Base-by-base conservation (phyloP, 2,888 invertebrate genomes). In the Hyppa rectilinea region DNA sequence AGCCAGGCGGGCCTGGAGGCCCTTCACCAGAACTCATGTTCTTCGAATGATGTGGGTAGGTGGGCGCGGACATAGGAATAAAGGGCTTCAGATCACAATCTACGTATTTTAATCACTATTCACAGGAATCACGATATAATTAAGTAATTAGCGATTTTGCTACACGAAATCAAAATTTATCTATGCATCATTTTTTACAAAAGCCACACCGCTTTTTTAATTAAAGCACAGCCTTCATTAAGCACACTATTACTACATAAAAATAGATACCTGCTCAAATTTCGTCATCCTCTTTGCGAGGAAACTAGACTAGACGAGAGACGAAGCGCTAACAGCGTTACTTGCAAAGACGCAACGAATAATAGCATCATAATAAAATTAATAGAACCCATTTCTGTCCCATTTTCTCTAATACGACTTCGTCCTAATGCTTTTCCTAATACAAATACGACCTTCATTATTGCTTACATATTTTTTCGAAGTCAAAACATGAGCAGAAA, bases 401-500 rank as follows among this genome's bases (percentile, higher is more conserved):
- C 52, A 66, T 81, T 68, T 76, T 72, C 71, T 67, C 29, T 56
- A 52, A 69, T 61, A 75, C 23, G 34, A 64, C 49, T 70, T 62
- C 31, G 47, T 62, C 53, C 53, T 73, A 50, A 74, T 73, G 62
- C 67, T 74, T 67, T 74, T 68, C 36, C 50, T 67, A 66, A 59
- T 71, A 68, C 50, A 68, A 50, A 38, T 70, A 58, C 23, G 69
- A 58, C 64, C 67, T 71, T 65, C 58, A 64, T 76, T 77, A 77
- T 80, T 72, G 50, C 69, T 63, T 68, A 74, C 69, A 69, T 71
- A 72, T 62, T 68, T 72, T 71, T 67, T 69, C 66, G 14, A 40
- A 75, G 60, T 68, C 43, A 7, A 73, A 65, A 83, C 82, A 78
- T 83, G 83, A 78, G 45, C 47, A 20, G 83, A 81, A 80, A 47